These are phyloP conservation scores for Entomobrya multifasciata DNA, from an alignment of 2,888 invertebrate genomes.

Conservation along the genomic window DNA sequence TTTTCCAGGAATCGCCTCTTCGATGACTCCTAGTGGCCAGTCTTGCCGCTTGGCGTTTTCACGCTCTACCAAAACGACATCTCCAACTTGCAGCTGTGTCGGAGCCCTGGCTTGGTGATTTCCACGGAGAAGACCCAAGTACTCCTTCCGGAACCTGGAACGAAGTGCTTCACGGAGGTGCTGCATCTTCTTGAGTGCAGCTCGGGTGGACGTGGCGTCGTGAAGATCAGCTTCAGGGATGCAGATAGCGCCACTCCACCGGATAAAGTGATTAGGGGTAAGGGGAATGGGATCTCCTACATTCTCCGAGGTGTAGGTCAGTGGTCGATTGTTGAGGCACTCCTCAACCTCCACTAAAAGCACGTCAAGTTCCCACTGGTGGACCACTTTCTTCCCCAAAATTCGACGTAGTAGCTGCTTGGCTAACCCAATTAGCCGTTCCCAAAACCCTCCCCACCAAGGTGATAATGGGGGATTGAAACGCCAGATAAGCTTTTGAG, in stretches of 20 bases:
- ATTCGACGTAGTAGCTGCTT: conserved; percentile 9
- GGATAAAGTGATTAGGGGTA: neutral
- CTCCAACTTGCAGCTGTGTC: neutral
- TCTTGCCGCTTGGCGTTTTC: neutral
- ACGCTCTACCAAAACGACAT: neutral
- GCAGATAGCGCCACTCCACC: neutral
- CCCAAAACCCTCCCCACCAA: conserved; percentile 41
- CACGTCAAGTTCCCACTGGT: neutral
- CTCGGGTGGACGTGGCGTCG: neutral
- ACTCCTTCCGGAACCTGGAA: too few species aligned
- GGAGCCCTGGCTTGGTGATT: neutral
- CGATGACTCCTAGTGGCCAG: neutral
- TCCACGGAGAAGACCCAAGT: too few species aligned
- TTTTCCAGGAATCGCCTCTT: neutral
- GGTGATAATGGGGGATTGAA: conserved; percentile 76
- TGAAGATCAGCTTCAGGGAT: neutral
- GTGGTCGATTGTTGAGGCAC: neutral
- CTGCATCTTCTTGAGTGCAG: too few species aligned
- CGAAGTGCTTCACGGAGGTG: too few species aligned
- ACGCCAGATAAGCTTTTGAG: conserved; percentile 78
- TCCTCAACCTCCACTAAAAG: neutral
- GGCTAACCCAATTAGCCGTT: neutral
- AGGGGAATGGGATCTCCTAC: neutral
- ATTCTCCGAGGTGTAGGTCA: neutral
- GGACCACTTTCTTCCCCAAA: neutral